These are phyloP conservation scores for Catonia carolina DNA, from an alignment of 2,888 invertebrate species.

Conservation along the genomic window DNA sequence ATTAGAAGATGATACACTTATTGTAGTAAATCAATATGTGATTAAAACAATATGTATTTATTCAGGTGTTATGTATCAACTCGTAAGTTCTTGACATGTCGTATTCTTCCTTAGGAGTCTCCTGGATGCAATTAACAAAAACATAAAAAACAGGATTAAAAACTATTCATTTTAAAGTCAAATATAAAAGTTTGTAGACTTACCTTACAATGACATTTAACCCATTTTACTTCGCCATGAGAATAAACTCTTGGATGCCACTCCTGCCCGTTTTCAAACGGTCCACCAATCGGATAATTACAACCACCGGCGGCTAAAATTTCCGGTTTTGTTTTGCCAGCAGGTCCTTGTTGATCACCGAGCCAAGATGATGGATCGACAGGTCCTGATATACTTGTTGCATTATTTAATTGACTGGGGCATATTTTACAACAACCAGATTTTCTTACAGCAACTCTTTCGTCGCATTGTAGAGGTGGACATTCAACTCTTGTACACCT, in stretches of 20 bases:
- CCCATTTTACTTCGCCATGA: slow-evolving; percentile 65
- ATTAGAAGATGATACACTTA: too few relatives aligned
- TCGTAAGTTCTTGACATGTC: too few relatives aligned
- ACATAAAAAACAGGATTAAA: too few relatives aligned
- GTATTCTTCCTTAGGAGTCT: too few relatives aligned
- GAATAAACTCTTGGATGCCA: slow-evolving; percentile 86
- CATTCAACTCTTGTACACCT: slow-evolving; percentile 70
- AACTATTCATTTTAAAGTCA: too few relatives aligned
- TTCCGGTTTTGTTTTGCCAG: slow-evolving; percentile 51
- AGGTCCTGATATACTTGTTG: slow-evolving; percentile 29
- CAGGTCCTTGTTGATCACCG: slow-evolving; percentile 24
- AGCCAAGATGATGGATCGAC: slow-evolving; percentile 17
- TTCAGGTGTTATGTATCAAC: too few relatives aligned
- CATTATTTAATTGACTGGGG: slow-evolving; percentile 41
- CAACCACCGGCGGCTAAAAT: slow-evolving; percentile 75
- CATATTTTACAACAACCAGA: slow-evolving; percentile 76
- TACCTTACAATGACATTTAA: slow-evolving; percentile 87
- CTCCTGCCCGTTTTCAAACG: slow-evolving; percentile 64
- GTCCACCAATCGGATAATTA: slow-evolving; percentile 60
- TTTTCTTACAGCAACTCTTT: slow-evolving; percentile 64
- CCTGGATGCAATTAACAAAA: too few relatives aligned
- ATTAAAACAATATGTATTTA: too few relatives aligned
- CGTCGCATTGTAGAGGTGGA: slow-evolving; percentile 65
- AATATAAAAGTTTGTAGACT: too few relatives aligned
- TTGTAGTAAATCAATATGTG: too few relatives aligned